Base-by-base conservation (phyloP, 2,888 invertebrate species). In the Pomacea canaliculata region DNA sequence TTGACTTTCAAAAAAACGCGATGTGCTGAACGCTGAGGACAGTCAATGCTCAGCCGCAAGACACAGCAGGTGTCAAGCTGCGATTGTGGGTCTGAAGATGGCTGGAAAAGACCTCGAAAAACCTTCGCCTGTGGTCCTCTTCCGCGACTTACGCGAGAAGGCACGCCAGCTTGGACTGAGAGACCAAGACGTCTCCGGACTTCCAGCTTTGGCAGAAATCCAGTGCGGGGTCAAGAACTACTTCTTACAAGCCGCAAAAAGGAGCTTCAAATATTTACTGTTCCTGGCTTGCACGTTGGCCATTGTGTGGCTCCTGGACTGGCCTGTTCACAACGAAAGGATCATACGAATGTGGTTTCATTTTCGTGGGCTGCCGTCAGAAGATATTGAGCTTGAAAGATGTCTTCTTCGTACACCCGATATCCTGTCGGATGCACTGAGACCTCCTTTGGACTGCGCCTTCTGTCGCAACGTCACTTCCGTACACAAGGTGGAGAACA, bases 361-460 rank as follows among this genome's bases (percentile, higher is more conserved):
- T n/a, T 27, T 83, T 51, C 74, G 79, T 65, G 83, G 82, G 16
- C 37, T 77, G 16, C 81, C 82, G 49, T 48, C 81, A 0, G 81
- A 82, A 7, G 69, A 79, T n/a, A 71, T 78, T 13, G 23, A 78
- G 1, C 49, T 46, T 18, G 86, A 87, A 67, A 79, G 71, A 19
- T 90, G 90, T 80, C 71, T 88, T 10, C 49, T 89, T 0, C 80
- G 83, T 19, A 73, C 83, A 69, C 81, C 82, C 2, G 85, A 86
- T 13, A 67, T 69, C 23, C 12, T 86, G 1, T 63, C 79, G 1
- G 85, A 88, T 65, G 56, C 93, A 12, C 94, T 96, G 88, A 94
- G 97, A 3, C 94, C 96, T 0, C 95, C 96, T 0, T 95, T 95
- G 2, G 93, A 94, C 85, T 97, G 97, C 89, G 92, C 93, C 46